Evolutionary conservation across 2,888 invertebrate species (phyloP).

Genomic region (Trachelus stipa): DNA sequence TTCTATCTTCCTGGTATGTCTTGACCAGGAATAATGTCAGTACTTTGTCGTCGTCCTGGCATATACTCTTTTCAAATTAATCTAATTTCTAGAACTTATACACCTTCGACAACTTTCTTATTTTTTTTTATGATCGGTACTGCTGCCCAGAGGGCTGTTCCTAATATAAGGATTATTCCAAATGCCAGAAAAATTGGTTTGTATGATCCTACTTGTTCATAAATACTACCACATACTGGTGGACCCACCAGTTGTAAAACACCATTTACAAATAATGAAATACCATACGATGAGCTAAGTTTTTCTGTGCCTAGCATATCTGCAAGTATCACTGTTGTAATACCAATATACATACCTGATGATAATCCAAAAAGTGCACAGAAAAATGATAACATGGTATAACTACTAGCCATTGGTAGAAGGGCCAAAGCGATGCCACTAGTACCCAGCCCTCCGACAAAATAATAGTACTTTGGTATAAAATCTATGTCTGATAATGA

Average conservation of each 20-base stretch:
- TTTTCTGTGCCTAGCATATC: slow-evolving; percentile 87
- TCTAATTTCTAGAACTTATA: background rate
- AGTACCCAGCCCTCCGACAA: slow-evolving; percentile 80
- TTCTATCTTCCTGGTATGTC: background rate
- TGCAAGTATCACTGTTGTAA: slow-evolving; percentile 89
- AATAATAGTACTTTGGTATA: slow-evolving; percentile 85
- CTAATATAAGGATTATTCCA: slow-evolving; percentile 78
- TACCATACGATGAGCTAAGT: slow-evolving; percentile 86
- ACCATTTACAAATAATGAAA: slow-evolving; percentile 87
- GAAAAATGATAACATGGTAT: slow-evolving; percentile 75
- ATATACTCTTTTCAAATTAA: background rate
- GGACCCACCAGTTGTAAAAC: slow-evolving; percentile 84
- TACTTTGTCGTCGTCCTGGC: background rate
- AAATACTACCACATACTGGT: slow-evolving; percentile 82
- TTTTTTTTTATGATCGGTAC: slow-evolving; percentile 77
- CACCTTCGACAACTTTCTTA: slow-evolving; percentile 45
- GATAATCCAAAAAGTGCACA: slow-evolving; percentile 85
- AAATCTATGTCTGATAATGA: slow-evolving; percentile 82
- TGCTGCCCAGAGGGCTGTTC: slow-evolving; percentile 80
- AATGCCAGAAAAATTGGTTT: slow-evolving; percentile 79
- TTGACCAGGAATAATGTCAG: background rate
- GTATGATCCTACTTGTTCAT: slow-evolving; percentile 74
- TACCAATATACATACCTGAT: slow-evolving; percentile 86
- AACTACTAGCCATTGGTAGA: slow-evolving; percentile 77
- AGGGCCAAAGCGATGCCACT: slow-evolving; percentile 81